Conservation (phyloP, 2,888 invertebrate genomes). For the Diogma glabrata region DNA sequence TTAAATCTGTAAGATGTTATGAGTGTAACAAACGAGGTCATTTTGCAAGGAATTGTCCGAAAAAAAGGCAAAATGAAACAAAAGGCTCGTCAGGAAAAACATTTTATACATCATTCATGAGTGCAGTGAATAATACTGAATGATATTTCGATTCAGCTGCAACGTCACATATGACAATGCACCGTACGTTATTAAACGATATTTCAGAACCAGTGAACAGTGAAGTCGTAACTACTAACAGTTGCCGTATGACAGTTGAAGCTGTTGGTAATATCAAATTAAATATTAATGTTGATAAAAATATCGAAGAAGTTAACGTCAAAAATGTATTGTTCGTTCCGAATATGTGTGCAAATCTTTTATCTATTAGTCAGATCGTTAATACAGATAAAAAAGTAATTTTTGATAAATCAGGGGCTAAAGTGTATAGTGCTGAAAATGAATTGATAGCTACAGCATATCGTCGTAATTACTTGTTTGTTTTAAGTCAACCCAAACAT, state of each 20-base stretch:
- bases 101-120: not conserved
- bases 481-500: too few species aligned
- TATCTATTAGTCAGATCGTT: too few species aligned
- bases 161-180: not conserved
- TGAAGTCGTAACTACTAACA: not conserved
- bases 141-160: too few species aligned
- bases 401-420: too few species aligned
- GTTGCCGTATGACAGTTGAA: slow-evolving; percentile 1
- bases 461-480: too few species aligned
- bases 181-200: not conserved
- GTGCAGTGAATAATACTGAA: not conserved
- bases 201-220: slow-evolving; percentile 1
- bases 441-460: too few species aligned
- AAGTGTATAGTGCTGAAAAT: too few species aligned
- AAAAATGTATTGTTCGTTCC: too few species aligned
- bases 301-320: too few species aligned
- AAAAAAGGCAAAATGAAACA: not conserved
- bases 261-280: slow-evolving; percentile 2
- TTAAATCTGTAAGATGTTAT: not conserved
- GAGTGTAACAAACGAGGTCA: not conserved
- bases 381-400: too few species aligned
- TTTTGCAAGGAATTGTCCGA: not conserved
- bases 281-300: too few species aligned
- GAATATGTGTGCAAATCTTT: too few species aligned
- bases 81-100: not conserved